These are phyloP conservation scores for Calliphora vicina DNA, from an alignment of 1,140 invertebrate species.

Conservation along the genomic window DNA sequence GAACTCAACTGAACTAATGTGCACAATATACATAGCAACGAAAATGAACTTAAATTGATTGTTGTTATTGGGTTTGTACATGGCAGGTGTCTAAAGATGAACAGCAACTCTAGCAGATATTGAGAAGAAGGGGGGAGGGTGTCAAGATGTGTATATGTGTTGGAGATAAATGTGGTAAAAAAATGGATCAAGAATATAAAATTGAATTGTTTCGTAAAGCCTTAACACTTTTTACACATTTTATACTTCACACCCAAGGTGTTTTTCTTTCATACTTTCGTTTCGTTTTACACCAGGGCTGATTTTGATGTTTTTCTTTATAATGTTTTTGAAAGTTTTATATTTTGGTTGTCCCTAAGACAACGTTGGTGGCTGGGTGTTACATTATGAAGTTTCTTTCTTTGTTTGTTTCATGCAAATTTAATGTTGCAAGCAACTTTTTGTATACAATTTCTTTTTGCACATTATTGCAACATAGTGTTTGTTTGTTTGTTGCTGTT, in stretches of 20 bases:
- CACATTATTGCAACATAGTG: too few species aligned
- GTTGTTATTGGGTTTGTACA: neutral
- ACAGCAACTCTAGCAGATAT: neutral
- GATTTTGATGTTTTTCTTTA: neutral
- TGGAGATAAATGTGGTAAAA: neutral
- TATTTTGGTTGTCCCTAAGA: neutral
- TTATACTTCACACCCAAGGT: constrained; percentile 17
- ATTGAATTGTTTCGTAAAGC: neutral
- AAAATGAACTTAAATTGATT: too few species aligned
- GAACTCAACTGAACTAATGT: neutral
- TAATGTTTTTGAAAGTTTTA: neutral
- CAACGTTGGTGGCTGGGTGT: neutral
- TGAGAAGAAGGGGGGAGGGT: neutral
- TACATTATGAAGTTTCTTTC: neutral
- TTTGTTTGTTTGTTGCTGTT: neutral
- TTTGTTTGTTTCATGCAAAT: constrained; percentile 16
- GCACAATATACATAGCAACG: neutral
- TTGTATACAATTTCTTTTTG: too few species aligned
- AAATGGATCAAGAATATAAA: neutral
- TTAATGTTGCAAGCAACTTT: neutral
- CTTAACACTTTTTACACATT: constrained; percentile 4
- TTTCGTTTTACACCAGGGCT: neutral
- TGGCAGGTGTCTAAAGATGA: constrained; percentile 17
- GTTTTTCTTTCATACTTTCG: neutral
- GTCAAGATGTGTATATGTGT: neutral